phyloP scores from a whole-genome alignment of 2,888 invertebrate genomes.

The Macropis europaea region DNA sequence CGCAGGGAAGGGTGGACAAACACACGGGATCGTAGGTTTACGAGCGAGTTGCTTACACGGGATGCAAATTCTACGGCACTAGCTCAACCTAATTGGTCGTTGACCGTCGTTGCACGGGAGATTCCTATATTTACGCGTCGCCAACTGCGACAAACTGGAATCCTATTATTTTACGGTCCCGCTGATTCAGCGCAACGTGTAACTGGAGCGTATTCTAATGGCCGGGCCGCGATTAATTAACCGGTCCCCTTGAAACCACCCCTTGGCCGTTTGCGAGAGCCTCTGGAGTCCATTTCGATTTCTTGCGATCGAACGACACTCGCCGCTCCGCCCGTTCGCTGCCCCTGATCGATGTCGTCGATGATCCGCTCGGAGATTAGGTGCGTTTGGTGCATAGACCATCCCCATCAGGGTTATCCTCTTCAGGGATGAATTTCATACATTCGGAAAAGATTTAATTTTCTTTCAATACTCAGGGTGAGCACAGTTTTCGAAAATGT shows the following conservation, averaged over 20 bases:
- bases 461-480: no score
- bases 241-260: conserved; percentile 17
- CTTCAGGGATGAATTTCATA: no score
- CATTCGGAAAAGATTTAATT: no score
- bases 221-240: conserved; percentile 49
- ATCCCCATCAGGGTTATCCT: no score
- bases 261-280: conserved; percentile 4
- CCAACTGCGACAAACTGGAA: conserved; percentile 53
- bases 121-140: conserved; percentile 55
- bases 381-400: no score
- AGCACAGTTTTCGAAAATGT: no score
- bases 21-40: conserved; percentile 28
- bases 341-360: no score
- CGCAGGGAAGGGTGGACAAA: conserved; percentile 2
- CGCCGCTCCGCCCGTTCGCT: no score
- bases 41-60: conserved; percentile 41
- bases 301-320: no score
- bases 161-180: conserved; percentile 52
- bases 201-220: conserved; percentile 56
- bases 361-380: no score
- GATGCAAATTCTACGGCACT: conserved; percentile 53
- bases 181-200: conserved; percentile 49
- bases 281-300: conserved; percentile 8
- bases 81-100: conserved; percentile 57
- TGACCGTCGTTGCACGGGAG: conserved; percentile 46